Conservation (phyloP, 2,113 vertebrate species). For the Phainopepla nitens region DNA sequence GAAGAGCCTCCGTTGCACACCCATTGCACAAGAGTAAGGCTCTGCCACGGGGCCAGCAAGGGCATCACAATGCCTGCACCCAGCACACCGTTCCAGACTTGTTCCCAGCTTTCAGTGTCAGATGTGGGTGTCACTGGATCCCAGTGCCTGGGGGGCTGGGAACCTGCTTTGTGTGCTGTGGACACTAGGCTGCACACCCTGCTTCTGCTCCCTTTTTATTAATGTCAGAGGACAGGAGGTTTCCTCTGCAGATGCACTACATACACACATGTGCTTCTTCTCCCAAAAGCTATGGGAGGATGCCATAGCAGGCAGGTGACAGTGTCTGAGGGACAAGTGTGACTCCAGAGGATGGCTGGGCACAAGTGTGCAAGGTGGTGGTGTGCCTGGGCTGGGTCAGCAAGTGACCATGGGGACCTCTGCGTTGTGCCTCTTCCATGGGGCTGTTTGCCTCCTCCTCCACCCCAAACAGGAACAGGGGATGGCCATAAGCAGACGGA, state of each 20-base stretch:
- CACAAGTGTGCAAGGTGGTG: background rate
- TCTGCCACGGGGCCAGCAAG: background rate
- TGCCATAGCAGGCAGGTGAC: background rate
- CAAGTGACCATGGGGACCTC: background rate
- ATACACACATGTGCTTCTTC: rapidly evolving
- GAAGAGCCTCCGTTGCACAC: background rate
- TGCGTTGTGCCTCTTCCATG: background rate
- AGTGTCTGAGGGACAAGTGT: background rate
- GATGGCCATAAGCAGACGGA: background rate
- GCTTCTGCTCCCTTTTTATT: background rate
- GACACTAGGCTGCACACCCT: background rate
- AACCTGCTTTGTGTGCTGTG: background rate
- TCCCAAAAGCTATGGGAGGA: background rate
- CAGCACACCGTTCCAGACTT: background rate
- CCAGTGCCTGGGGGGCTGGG: background rate
- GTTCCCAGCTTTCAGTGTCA: background rate
- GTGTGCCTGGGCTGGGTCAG: background rate
- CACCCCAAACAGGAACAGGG: background rate
- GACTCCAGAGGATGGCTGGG: background rate
- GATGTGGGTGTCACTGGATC: background rate
- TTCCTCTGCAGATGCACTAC: background rate
- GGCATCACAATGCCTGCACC: background rate
- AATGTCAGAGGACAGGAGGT: background rate
- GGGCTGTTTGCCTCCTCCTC: background rate
- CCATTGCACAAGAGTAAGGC: background rate